Evolutionary conservation across 2,888 invertebrate genomes (phyloP).

Genomic region (Limnephilus auricula): DNA sequence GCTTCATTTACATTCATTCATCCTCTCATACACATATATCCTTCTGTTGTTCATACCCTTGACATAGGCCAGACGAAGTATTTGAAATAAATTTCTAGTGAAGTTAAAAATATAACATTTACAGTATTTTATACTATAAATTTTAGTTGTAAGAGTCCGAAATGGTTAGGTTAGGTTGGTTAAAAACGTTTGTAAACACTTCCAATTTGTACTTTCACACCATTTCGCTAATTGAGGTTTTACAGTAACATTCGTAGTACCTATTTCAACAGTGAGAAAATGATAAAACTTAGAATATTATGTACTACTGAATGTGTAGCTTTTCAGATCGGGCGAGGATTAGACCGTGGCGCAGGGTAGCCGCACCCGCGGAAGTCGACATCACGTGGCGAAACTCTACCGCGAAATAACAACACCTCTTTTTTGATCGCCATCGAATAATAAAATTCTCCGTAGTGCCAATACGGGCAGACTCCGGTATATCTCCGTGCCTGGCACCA

Average conservation of each 20-base stretch:
- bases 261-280: too few relatives aligned
- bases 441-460: not conserved
- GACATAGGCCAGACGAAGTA: too few relatives aligned
- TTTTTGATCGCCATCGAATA: not conserved
- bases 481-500: not conserved
- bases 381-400: not conserved
- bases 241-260: too few relatives aligned
- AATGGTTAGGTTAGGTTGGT: not conserved
- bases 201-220: too few relatives aligned
- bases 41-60: too few relatives aligned
- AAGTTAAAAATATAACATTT: not conserved
- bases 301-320: too few relatives aligned
- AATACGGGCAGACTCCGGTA: not conserved
- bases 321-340: not conserved
- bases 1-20: too few relatives aligned
- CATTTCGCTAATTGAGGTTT: too few relatives aligned
- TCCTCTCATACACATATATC: too few relatives aligned
- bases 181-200: not conserved
- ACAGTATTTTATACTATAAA: too few relatives aligned
- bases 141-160: not conserved
- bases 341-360: not conserved
- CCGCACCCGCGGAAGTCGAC: constrained; percentile 30
- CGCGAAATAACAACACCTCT: constrained; percentile 2
- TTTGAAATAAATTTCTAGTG: too few relatives aligned
- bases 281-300: too few relatives aligned